Evolutionary conservation across 2,797 vertebrate genomes (phyloP), one percentile per base, ranked within the genome.

Genomic region (Gobionotothen gibberifrons): DNA sequence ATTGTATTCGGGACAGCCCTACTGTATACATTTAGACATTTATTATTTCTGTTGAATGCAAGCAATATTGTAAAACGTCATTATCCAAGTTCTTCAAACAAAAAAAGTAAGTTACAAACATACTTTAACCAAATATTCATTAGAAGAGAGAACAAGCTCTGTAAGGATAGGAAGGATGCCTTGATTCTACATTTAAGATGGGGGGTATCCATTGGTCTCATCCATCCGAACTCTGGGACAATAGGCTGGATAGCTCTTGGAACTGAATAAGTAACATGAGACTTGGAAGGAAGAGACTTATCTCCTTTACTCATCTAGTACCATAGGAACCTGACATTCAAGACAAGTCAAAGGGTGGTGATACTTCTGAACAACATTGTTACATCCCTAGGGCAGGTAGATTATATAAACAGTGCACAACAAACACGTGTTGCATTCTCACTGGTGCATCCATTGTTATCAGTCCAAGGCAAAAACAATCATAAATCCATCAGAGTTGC

Each of bases 241-340:
- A 76, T 6, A 54, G 68, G 32, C 49, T 56, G 39, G 52, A 69
- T 53, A 13, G 15, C 46, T 55, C 26, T 14, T 22, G 48, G 71
- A 36, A 19, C 32, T 68, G 14, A 78, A 73, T 67, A 58, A 60
- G 86, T 78, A 87, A 92, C 66, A 69, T 40, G 86, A 92, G 26
- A 82, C 81, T 58, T 6, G n/a, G 66, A 66, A n/a, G 61, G 62
- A 72, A 69, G 68, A 64, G 51, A 53, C 74, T 71, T 71, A 83
- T 86, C 83, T 71, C 59, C 52, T 64, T 14, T 44, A 67, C 69
- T 73, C 61, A 83, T 87, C 84, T 32, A 58, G 56, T 74, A 60
- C 53, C 42, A 65, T 0, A 16, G 75, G 56, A 83, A 90, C 84
- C 71, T 70, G 70, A 85, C 53, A 77, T 39, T 72, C 22, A 70